Base-by-base conservation (phyloP, 2,113 vertebrate genomes). In the Phocoena sinus region DNA sequence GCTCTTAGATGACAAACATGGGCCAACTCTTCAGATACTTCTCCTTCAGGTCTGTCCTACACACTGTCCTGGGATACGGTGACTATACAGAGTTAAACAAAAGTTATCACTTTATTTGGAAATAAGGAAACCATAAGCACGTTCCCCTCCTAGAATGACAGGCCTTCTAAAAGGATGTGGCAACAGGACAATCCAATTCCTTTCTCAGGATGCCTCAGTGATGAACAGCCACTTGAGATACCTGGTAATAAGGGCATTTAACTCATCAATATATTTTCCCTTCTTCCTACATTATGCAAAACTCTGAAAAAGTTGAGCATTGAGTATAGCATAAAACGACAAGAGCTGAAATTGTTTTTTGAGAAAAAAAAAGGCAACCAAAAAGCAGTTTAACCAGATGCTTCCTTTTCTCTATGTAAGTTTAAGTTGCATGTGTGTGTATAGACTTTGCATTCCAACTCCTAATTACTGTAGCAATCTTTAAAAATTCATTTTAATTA, bases 401-500 rank as follows among this genome's bases (percentile, higher is more conserved):
- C 20, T 94, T 95, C 63, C 38, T 70, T 92, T 94, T 56, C 74
- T 89, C 68, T 56, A 3, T 41, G 33, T 21, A 94, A 47, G 26
- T 80, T 92, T 53, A 89, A 93, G 53, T 93, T 67, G 21, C n/a
- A 36, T 56, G 5, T 77, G 50, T 63, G 28, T 91, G 53, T 74
- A 38, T 1, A 58, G 18, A 94, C 47, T 62, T 96, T 79, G 26
- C 86, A 76, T 65, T 83, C 47, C 77, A 83, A 65, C 76, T 68
- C 68, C 77, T 85, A 47, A 89, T 58, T 93, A 95, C 70, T 28
- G 8, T 44, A 20, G 81, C 84, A 80, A 71, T 92, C 68, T 95
- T 96, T 81, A 84, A 94, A 90, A 95, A 92, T 96, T 79, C 41
- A 90, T 88, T 95, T 96, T 93, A 82, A 95, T 94, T 93, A 95